Evolutionary conservation across 2,113 vertebrate genomes (phyloP).

Genomic region (Oriolus oriolus): DNA sequence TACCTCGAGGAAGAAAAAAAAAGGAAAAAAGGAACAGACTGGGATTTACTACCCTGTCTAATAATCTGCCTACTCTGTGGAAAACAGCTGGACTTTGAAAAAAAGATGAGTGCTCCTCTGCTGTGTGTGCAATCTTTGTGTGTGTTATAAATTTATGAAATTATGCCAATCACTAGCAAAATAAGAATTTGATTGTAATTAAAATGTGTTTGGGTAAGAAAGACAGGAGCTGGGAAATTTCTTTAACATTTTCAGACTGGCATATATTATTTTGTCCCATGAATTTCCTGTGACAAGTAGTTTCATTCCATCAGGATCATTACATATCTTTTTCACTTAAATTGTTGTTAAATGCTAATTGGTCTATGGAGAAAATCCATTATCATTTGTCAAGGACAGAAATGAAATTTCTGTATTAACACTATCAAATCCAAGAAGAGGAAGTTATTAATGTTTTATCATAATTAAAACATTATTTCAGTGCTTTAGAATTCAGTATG

Average conservation of each 20-base stretch:
- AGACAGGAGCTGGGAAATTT: not conserved
- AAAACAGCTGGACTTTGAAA: not conserved
- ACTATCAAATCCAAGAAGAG: not conserved
- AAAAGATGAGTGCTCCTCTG: not conserved
- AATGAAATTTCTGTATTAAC: slow-evolving; percentile 27
- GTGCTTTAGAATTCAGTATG: not conserved
- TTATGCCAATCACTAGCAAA: not conserved
- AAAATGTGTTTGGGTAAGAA: not conserved
- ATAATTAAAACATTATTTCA: slow-evolving; percentile 32
- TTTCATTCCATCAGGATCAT: not conserved
- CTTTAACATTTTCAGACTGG: not conserved
- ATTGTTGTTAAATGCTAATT: slow-evolving; percentile 54
- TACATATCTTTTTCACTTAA: slow-evolving; percentile 11
- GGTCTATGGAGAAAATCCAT: not conserved
- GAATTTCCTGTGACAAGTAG: not conserved
- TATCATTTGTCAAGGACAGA: slow-evolving; percentile 21
- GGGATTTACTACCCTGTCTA: not conserved
- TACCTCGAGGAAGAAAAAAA: not conserved
- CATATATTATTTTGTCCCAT: not conserved
- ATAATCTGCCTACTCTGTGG: not conserved
- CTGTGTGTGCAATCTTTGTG: not conserved
- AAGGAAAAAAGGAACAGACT: not conserved
- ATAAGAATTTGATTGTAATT: not conserved
- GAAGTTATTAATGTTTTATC: slow-evolving; percentile 17
- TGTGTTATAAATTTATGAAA: not conserved